Percentiles rank a stretch among this genome's conserved stretches.
These are phyloP conservation scores for Tachysurus fulvidraco DNA, from an alignment of 2,113 vertebrate species.

Conservation along the genomic window DNA sequence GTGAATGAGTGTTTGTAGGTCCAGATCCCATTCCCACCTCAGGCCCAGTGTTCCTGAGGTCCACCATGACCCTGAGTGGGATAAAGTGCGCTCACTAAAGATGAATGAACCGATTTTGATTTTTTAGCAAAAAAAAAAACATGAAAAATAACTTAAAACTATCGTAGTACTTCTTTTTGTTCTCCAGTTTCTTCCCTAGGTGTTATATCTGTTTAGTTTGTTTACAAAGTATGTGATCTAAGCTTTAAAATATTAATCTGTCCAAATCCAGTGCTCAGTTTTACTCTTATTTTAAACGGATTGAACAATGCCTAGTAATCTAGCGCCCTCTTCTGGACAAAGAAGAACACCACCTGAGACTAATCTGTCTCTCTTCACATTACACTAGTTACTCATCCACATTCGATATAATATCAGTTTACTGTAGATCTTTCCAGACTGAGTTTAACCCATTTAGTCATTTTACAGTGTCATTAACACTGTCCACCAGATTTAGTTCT, in stretches of 20 bases:
- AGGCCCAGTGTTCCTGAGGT: no score
- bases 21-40: no score
- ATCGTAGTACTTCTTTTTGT: neutral
- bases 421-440: no score
- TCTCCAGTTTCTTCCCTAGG: neutral
- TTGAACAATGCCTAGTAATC: neutral
- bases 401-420: neutral
- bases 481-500: no score
- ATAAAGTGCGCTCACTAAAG: no score
- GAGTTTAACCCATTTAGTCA: no score
- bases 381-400: neutral
- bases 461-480: no score
- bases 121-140: no score
- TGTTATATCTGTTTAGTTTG: neutral
- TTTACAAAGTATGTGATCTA: neutral
- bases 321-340: neutral
- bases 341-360: neutral
- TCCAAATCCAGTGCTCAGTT: neutral
- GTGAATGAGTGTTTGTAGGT: no score
- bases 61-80: no score
- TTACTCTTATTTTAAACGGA: neutral
- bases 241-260: neutral
- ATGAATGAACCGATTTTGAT: no score
- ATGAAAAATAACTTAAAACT: no score
- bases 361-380: neutral